Percentiles rank a stretch among this genome's conserved stretches.
Conservation (phyloP, 1,140 invertebrate genomes). For the Monomorium pharaonis region DNA sequence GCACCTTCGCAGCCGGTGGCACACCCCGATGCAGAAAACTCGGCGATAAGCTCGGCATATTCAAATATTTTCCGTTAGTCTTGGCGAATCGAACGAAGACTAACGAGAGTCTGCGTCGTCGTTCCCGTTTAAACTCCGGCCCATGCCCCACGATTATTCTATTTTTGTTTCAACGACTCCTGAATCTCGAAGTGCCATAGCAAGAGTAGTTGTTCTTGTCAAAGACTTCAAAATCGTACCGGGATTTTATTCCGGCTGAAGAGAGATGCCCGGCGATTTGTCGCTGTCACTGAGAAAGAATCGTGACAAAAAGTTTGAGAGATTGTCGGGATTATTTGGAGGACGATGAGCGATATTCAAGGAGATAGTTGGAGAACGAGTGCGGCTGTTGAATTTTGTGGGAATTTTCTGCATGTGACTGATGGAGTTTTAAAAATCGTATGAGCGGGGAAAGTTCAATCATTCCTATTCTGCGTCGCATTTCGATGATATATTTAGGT, state of each 20-base stretch:
- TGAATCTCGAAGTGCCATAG: slow-evolving; percentile 2
- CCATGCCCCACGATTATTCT: not conserved
- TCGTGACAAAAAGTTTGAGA: slow-evolving; percentile 51
- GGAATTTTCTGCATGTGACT: slow-evolving; percentile 13
- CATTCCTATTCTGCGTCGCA: not conserved
- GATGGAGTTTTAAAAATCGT: slow-evolving; percentile 34
- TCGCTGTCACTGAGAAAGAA: slow-evolving; percentile 43
- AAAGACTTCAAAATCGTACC: slow-evolving; percentile 61
- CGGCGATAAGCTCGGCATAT: slow-evolving; percentile 71
- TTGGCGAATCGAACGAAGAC: slow-evolving; percentile 69
- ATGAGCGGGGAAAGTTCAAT: not conserved
- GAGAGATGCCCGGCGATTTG: slow-evolving; percentile 46
- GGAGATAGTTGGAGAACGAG: slow-evolving; percentile 39
- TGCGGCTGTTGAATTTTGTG: slow-evolving; percentile 33
- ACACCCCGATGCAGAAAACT: slow-evolving; percentile 53
- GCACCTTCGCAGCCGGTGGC: not conserved
- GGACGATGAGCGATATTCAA: slow-evolving; percentile 55
- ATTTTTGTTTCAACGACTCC: slow-evolving; percentile 45
- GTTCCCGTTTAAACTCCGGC: slow-evolving; percentile 1
- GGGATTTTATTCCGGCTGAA: slow-evolving; percentile 51
- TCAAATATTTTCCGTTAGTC: slow-evolving; percentile 74
- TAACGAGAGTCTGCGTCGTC: slow-evolving; percentile 61
- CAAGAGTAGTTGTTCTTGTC: slow-evolving; percentile 54
- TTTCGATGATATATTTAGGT: not conserved
- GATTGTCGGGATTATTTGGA: slow-evolving; percentile 54